These are phyloP conservation scores for Ommatoiulus sabulosus DNA, from an alignment of 2,888 invertebrate genomes.

Conservation along the genomic window DNA sequence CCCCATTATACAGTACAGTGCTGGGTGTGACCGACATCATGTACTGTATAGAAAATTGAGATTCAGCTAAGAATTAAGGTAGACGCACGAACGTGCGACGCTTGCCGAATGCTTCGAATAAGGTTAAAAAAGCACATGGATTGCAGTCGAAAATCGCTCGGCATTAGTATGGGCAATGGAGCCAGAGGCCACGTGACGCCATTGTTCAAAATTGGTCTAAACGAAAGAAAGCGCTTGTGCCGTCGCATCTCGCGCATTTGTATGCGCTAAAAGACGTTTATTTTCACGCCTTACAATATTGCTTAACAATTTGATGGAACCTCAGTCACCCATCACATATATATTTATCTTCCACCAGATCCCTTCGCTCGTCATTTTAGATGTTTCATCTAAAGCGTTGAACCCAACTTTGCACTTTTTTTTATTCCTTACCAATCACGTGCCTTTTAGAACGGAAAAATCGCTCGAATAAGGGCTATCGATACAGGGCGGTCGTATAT, in stretches of 20 bases:
- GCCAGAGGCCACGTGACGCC: not conserved
- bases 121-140: not conserved
- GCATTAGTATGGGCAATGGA: constrained; percentile 27
- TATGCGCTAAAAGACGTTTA: constrained; percentile 22
- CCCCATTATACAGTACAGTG: not conserved
- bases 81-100: constrained; percentile 1
- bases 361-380: constrained; percentile 10
- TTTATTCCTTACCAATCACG: not conserved
- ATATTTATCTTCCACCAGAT: constrained; percentile 29
- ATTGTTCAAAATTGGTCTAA: constrained; percentile 33
- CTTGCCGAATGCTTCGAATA: not conserved
- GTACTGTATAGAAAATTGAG: constrained; percentile 34
- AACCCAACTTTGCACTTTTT: not conserved
- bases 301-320: constrained; percentile 34
- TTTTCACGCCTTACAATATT: constrained; percentile 34
- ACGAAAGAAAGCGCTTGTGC: constrained; percentile 12
- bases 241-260: not conserved
- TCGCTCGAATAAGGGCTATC: not conserved
- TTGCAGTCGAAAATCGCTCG: not conserved
- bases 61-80: constrained; percentile 34
- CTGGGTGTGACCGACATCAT: constrained; percentile 28
- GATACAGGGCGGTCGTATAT: not conserved
- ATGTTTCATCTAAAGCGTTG: not conserved
- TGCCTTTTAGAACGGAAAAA: not conserved
- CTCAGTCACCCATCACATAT: constrained; percentile 34